Conservation (phyloP, 2,113 vertebrate species). For the Sorex fumeus region DNA sequence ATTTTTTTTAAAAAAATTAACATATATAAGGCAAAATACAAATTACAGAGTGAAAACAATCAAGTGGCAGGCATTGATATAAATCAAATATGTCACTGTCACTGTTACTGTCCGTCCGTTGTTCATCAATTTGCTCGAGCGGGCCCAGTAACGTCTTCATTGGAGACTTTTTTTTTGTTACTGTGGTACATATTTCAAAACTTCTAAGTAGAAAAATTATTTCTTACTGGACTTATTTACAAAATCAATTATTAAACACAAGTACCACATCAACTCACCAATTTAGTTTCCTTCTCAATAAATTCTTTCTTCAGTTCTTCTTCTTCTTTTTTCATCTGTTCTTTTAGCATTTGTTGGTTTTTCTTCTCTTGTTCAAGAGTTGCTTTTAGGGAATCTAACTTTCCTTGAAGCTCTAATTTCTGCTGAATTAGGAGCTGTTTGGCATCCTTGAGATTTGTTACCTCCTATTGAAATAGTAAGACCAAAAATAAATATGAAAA, state of each 20-base stretch:
- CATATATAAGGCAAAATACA: constrained; percentile 45
- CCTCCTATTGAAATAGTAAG: constrained; percentile 89
- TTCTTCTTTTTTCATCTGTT: constrained; percentile 91
- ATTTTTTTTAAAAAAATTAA: neutral
- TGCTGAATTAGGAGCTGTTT: constrained; percentile 97
- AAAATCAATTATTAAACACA: constrained; percentile 2
- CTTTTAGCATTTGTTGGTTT: constrained; percentile 91
- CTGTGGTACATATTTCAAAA: constrained; percentile 27
- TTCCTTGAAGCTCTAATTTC: constrained; percentile 95
- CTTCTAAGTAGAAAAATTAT: constrained; percentile 12
- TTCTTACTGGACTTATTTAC: constrained; percentile 38
- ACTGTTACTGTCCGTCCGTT: no score
- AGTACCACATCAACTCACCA: constrained; percentile 80
- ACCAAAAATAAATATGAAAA: neutral
- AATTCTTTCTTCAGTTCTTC: constrained; percentile 91
- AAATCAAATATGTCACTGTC: no score
- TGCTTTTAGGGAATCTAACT: constrained; percentile 89
- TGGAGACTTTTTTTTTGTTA: no score
- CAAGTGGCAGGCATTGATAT: constrained; percentile 19
- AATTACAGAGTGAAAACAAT: constrained; percentile 46
- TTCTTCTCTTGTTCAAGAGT: constrained; percentile 92
- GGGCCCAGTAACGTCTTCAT: no score
- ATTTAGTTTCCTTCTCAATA: constrained; percentile 90
- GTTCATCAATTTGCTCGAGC: no score
- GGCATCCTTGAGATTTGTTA: constrained; percentile 93